Base-by-base conservation (phyloP, 2,113 vertebrate species). In the Lagenorhynchus albirostris region DNA sequence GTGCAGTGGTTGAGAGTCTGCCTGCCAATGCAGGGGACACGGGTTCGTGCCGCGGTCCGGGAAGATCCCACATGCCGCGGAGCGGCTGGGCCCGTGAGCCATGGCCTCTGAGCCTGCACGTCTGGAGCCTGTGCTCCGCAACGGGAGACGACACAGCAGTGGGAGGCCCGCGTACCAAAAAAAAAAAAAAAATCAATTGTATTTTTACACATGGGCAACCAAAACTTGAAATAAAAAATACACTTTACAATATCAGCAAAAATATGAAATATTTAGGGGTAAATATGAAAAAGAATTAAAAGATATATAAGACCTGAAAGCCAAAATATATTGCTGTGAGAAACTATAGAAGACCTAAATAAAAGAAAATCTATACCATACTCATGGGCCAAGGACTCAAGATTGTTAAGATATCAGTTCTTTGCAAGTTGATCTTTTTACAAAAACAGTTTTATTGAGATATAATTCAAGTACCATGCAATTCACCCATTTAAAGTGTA, bases 311-410 rank as follows among this genome's bases (percentile, higher is more conserved):
- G 33, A 25, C 7, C 26, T 62, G 23, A 89, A 96, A 71, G 44
- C 36, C 31, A 79, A 3, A 76, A 8, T 73, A 44, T 4, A 17
- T 41, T 41, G 1, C 47, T 73, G 15, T 71, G 41, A 71, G 21
- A 80, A 91, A 53, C 17, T 79, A 20, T 31, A 74, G 53, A 94
- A 63, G 18, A 58, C 21, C 31, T 55, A 80, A 80, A 80, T 63
- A n/a, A 41, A 70, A 38, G 8, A 23, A 95, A 83, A 70, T 38
- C 15, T 5, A 44, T 33, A 38, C 14, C 8, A 9, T 10, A 13
- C 65, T 58, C 44, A 79, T 36, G 2, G 36, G 14, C 25, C 18
- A 76, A 91, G 15, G 50, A 65, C 18, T 71, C 44, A 47, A 79
- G 25, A 50, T 67, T 53, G 3, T 53, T 84, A 73, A 58, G 21